Base-by-base conservation (phyloP, 2,888 invertebrate genomes). In the Ischnus inquisitorius region DNA sequence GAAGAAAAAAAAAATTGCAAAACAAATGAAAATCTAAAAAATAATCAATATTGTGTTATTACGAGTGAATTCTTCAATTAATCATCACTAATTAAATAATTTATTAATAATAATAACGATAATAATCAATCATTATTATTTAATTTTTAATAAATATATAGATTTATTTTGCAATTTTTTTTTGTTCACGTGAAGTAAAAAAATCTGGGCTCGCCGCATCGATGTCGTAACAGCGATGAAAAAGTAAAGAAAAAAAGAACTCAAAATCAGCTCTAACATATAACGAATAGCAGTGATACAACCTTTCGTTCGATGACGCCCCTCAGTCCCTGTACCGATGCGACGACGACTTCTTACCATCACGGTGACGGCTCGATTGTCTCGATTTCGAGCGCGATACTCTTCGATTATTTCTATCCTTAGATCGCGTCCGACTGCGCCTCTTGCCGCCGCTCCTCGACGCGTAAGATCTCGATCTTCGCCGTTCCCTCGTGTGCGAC, bases 311-410 rank as follows among this genome's bases (percentile, higher is more conserved):
- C 57, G 77, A 79, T 39, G 83, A 83, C 80, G 86, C 76, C 34
- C 34, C 6, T 93, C 90, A 93, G 90, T 93, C 92, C 91, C 91
- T 91, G 92, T 93, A 93, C 86, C 93, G 93, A 89, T 91, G 93
- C 79, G 92, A 90, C 75, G 87, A 86, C 79, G 92, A 92, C 92
- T 92, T 93, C 92, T 93, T 93, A 92, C 92, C 92, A 87, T 93
- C 93, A 86, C 93, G 92, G 88, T 92, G 92, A 85, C 89, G 91
- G 34, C 87, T 79, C 71, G 89, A 87, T 76, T 90, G 79, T 82
- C 89, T 84, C 65, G 91, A 92, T 72, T 88, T 91, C 62, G 92
- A 92, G 80, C 91, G 89, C 22, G 92, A 92, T 8, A 39, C 41
- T 68, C 78, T 64, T 28, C 88, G 84, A 28, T 90, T 88, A 39